Base-by-base conservation (phyloP, 2,797 vertebrate genomes). In the Acanthis flammea region DNA sequence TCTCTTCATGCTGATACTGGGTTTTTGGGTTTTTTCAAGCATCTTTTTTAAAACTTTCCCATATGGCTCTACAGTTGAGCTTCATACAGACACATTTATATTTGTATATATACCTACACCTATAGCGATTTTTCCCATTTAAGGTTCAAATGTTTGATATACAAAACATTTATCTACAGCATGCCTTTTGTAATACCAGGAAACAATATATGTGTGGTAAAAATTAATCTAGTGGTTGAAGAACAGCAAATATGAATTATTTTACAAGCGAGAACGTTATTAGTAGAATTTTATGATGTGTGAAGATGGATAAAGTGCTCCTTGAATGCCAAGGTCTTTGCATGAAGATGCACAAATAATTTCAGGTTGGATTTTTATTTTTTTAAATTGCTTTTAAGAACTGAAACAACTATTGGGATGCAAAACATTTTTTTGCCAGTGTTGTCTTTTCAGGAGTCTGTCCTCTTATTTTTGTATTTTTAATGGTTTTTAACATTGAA, bases 271-370 rank as follows among this genome's bases (percentile, higher is more conserved):
- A 96, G 93, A 98, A 93, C 48, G 97, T 97, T 97, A 97, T 96
- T 94, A 87, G 71, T 88, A 87, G 82, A 85, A 97, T 97, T 98
- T 98, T 98, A 98, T 98, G 97, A 97, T 96, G 89, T 88, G 51
- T 93, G 86, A 91, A 96, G 92, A 90, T 94, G 76, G 50, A 78
- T 58, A 89, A 95, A 95, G 94, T 96, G 80, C 86, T 94, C 63
- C 94, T 91, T 95, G 95, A 94, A 96, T 96, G 95, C 97, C 97
- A 91, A 95, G 92, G 96, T 94, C 90, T 96, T 94, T 96, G 88
- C 90, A 92, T 94, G 92, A 96, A 94, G 74, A 94, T 97, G 90
- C 92, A 97, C 82, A 97, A 97, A 98, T 97, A 98, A 97, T 98
- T 98, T 97, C 97, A 93, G 81, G 67, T 67, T 37, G 85, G 92